phyloP scores from a whole-genome alignment of 2,797 vertebrate genomes.

The Merluccius polli region DNA sequence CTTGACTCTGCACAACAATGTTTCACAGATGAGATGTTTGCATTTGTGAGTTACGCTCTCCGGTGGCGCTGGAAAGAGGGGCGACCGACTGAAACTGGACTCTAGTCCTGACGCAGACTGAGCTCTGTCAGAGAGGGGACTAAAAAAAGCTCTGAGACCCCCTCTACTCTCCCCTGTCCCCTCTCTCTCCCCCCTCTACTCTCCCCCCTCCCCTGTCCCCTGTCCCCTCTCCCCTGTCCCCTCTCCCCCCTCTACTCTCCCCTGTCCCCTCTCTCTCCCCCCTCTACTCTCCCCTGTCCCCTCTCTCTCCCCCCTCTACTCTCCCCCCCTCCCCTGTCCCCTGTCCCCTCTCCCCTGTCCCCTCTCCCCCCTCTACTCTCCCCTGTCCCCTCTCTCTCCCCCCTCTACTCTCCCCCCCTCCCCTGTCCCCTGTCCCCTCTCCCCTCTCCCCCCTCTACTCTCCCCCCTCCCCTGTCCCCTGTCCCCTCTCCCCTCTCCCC shows the following conservation, averaged over 20 bases:
- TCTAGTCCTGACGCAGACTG: slow-evolving; percentile 11
- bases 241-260: neutral
- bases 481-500: slow-evolving; percentile 8
- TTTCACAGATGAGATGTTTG: neutral
- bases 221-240: neutral
- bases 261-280: neutral
- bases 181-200: too few species aligned
- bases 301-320: neutral
- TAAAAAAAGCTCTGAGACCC: slow-evolving; percentile 62
- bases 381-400: neutral
- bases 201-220: too few species aligned
- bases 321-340: neutral
- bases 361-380: too few species aligned
- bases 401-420: slow-evolving; percentile 12
- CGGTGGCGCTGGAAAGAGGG: slow-evolving; percentile 46
- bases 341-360: slow-evolving; percentile 1
- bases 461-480: too few species aligned
- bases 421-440: slow-evolving; percentile 3
- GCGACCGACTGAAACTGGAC: slow-evolving; percentile 61
- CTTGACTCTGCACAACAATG: neutral
- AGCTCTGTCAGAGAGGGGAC: slow-evolving; percentile 25
- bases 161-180: slow-evolving; percentile 14
- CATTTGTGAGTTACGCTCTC: slow-evolving; percentile 13
- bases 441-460: too few species aligned
- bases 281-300: neutral